Evolutionary conservation across 1,140 invertebrate genomes (phyloP), one percentile per base, ranked within the genome.

Genomic region (Trinorchestia longiramus): DNA sequence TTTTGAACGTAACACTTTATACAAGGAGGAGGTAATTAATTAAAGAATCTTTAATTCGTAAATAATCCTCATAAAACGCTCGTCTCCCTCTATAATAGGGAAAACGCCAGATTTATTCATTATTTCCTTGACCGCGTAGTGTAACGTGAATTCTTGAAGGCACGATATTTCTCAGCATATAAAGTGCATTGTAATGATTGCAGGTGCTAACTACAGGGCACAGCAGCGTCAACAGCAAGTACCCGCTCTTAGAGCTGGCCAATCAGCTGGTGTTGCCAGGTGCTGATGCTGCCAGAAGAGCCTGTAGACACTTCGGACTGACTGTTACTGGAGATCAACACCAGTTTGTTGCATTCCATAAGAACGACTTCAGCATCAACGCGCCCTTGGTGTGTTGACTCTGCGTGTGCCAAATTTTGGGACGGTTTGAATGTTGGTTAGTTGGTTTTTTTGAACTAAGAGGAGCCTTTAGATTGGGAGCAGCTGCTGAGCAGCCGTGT

Each of bases 121-220:
- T 11, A 53, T 53, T 53, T 53, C 19, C 19, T 6, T 53, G 8
- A 53, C 47, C 47, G 8, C 19, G 19, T 19, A 11, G 6, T 53
- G 47, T 19, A 53, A 6, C 6, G 47, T 53, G 8, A 53, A 53
- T 53, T 53, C 19, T 11, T 53, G 47, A 11, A 53, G 19, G n/a
- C n/a, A 53, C 47, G 6, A 53, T 53, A 53, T 19, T 53, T 53
- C 47, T 53, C 47, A 53, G 47, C 47, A 11, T 19, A 53, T 53
- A 53, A 53, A 53, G 47, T 53, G 19, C 47, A 19, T 53, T 53
- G 47, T 8, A 8, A 19, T 53, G 19, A 53, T 4, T 43, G 43
- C 92, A 94, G 92, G 92, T 94, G 44, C 92, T 94, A 40, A 94
- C 23, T 44, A 94, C 92, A 23, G 44, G 92, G 6, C 92, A 94